A percentile compares a stretch with the other conserved stretches of the same genome.
Conservation (phyloP, 2,888 invertebrate species). For the Piscicola geometra region DNA sequence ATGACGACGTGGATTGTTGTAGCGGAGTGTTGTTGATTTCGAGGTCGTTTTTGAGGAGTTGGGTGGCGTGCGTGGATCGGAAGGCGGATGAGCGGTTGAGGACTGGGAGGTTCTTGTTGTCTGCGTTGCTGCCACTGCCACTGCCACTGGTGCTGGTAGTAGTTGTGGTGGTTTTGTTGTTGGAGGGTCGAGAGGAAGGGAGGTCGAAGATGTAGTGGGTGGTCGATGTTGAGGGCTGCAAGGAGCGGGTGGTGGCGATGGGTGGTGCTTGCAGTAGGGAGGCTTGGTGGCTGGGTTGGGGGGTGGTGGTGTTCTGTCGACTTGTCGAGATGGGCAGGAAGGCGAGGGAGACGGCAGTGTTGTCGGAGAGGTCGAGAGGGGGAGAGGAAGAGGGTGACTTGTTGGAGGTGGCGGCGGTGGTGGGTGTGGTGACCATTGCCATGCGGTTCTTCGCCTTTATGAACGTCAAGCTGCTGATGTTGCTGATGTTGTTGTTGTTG, state of each 20-base stretch:
- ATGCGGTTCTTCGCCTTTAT: neutral
- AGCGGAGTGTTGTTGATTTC: neutral
- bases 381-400: neutral
- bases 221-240: too few relatives aligned
- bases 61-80: neutral
- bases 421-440: neutral
- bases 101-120: neutral
- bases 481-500: too few relatives aligned
- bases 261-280: too few relatives aligned
- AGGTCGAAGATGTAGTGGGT: neutral
- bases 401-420: too few relatives aligned
- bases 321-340: neutral
- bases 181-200: neutral
- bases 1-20: too few relatives aligned
- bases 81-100: constrained; percentile 16
- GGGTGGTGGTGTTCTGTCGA: neutral
- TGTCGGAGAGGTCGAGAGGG: neutral
- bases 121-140: too few relatives aligned
- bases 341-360: constrained; percentile 8
- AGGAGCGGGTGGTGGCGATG: too few relatives aligned
- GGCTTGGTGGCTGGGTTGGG: neutral
- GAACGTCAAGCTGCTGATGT: constrained; percentile 1
- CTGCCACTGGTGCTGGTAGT: too few relatives aligned
- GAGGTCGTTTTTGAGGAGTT: neutral
- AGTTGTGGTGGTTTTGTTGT: too few relatives aligned